A percentile compares a stretch with the other conserved stretches of the same genome.
Conservation (phyloP, 2,888 invertebrate species). For the Caenorhabditis imperialis region DNA sequence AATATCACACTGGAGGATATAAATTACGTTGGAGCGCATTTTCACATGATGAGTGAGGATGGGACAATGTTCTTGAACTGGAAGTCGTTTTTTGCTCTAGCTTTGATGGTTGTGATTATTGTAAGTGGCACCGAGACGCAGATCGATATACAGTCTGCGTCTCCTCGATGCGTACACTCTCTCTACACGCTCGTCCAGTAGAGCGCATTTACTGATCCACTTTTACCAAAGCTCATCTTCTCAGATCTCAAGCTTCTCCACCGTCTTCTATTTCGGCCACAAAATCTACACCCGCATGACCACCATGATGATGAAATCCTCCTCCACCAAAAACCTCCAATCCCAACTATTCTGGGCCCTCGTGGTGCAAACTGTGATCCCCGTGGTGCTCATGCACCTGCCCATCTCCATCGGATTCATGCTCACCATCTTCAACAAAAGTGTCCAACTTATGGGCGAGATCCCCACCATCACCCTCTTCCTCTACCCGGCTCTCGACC, state of each 20-base stretch:
- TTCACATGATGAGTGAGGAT: too few species aligned
- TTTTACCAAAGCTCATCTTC: not conserved
- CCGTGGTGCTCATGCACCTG: conserved; percentile 11
- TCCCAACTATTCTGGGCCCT: conserved; percentile 14
- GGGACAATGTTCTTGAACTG: too few species aligned
- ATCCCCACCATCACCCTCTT: conserved; percentile 9
- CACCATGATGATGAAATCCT: not conserved
- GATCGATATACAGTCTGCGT: too few species aligned
- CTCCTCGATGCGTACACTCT: too few species aligned
- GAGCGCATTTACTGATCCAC: too few species aligned
- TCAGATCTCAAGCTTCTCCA: conserved; percentile 7
- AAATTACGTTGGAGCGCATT: too few species aligned
- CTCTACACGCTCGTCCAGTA: too few species aligned
- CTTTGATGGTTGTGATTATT: too few species aligned
- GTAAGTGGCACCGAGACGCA: too few species aligned
- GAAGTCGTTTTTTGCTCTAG: too few species aligned
- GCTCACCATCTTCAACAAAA: not conserved
- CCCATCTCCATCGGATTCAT: conserved; percentile 5
- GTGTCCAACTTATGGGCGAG: not conserved
- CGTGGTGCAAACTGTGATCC: conserved; percentile 3
- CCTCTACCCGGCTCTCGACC: conserved; percentile 9
- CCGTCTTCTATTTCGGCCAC: conserved; percentile 14
- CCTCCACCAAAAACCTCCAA: conserved; percentile 3
- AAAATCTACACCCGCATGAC: not conserved
- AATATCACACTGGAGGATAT: too few species aligned